Evolutionary conservation across 2,113 vertebrate species (phyloP).

Genomic region (Myiozetetes cayanensis): DNA sequence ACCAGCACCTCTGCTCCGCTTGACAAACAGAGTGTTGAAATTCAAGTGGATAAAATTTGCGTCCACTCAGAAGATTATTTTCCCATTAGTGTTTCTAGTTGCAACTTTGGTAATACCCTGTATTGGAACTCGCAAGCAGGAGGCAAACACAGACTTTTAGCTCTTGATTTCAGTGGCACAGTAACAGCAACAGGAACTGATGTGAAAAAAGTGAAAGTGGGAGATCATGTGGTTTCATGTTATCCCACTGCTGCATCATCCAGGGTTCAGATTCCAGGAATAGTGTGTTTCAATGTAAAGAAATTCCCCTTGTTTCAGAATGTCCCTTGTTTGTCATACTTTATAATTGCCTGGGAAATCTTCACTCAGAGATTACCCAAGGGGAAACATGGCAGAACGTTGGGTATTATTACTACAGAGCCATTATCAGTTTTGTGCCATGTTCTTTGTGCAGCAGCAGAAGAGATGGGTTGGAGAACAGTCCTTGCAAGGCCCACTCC

Average conservation of each 20-base stretch:
- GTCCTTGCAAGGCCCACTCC: constrained; percentile 26
- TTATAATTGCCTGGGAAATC: constrained; percentile 81
- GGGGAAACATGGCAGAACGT: constrained; percentile 55
- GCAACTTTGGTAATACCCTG: constrained; percentile 73
- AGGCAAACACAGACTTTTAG: constrained; percentile 75
- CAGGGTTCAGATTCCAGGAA: constrained; percentile 74
- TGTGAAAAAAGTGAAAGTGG: constrained; percentile 75
- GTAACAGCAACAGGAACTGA: constrained; percentile 74
- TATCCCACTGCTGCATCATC: constrained; percentile 75
- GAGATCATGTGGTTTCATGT: constrained; percentile 79
- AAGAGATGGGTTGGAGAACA: constrained; percentile 77
- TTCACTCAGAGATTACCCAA: constrained; percentile 60
- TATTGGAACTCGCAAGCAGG: constrained; percentile 78
- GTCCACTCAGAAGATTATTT: constrained; percentile 86
- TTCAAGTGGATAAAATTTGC: constrained; percentile 76
- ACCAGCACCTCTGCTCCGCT: neutral
- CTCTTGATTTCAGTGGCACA: constrained; percentile 82
- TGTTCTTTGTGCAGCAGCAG: constrained; percentile 74
- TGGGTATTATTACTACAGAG: constrained; percentile 76
- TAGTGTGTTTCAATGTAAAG: constrained; percentile 73
- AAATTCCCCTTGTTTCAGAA: constrained; percentile 74
- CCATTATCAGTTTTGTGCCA: constrained; percentile 73
- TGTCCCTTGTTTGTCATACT: constrained; percentile 81
- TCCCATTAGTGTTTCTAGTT: constrained; percentile 78
- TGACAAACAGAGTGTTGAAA: constrained; percentile 67